These are phyloP conservation scores for Eudemis profundana DNA, from an alignment of 2,888 invertebrate genomes.

Conservation along the genomic window DNA sequence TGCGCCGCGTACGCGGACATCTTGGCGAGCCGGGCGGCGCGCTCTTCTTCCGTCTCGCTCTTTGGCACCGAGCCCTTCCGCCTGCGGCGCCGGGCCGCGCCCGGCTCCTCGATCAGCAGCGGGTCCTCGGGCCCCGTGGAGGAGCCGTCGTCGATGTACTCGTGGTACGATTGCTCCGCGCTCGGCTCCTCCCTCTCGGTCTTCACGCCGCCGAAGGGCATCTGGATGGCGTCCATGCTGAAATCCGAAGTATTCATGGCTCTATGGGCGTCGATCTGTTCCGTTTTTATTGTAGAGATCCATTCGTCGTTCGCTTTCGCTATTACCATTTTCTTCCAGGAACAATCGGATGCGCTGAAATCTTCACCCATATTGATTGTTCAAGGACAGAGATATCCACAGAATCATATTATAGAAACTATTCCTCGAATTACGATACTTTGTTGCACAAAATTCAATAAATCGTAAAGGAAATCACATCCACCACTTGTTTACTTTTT, in stretches of 20 bases:
- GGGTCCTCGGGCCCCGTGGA: slow-evolving; percentile 60
- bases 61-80: slow-evolving; percentile 57
- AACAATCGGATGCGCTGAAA: slow-evolving; percentile 67
- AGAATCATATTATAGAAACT: slow-evolving; percentile 71
- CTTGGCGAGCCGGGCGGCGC: slow-evolving; percentile 69
- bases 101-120: slow-evolving; percentile 50
- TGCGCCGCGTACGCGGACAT: slow-evolving; percentile 81
- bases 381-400: slow-evolving; percentile 77
- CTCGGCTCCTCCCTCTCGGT: slow-evolving; percentile 51
- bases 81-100: slow-evolving; percentile 49
- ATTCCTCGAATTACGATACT: slow-evolving; percentile 34
- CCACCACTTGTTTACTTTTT: slow-evolving; percentile 45
- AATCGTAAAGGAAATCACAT: slow-evolving; percentile 34
- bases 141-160: slow-evolving; percentile 43
- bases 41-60: slow-evolving; percentile 67
- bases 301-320: slow-evolving; percentile 74
- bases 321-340: slow-evolving; percentile 80
- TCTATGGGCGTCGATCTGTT: slow-evolving; percentile 52
- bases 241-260: slow-evolving; percentile 55
- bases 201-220: slow-evolving; percentile 56
- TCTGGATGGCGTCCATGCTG: slow-evolving; percentile 54
- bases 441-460: slow-evolving; percentile 33
- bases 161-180: slow-evolving; percentile 46
- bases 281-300: slow-evolving; percentile 67
- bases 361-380: slow-evolving; percentile 82